Evolutionary conservation across 2,888 invertebrate genomes (phyloP).

Genomic region (Limnephilus lunatus): DNA sequence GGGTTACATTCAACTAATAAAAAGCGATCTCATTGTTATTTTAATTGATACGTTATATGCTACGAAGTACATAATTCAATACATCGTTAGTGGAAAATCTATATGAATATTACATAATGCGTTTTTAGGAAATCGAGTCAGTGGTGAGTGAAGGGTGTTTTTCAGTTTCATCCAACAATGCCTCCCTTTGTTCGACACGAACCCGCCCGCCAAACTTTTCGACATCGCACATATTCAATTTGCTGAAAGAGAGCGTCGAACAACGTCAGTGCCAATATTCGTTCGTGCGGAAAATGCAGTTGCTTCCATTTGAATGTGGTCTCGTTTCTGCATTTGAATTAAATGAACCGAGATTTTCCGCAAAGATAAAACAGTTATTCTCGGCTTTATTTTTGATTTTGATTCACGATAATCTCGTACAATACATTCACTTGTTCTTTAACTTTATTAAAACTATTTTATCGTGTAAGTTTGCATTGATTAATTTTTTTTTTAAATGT

Average conservation of each 20-base stretch:
- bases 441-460: no score
- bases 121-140: not conserved
- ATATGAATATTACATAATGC: not conserved
- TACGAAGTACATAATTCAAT: not conserved
- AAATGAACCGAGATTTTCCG: not conserved
- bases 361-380: not conserved
- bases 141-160: not conserved
- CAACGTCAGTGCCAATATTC: conserved; percentile 44
- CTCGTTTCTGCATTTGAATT: conserved; percentile 14
- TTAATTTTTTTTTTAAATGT: no score
- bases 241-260: conserved; percentile 21
- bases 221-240: conserved; percentile 21
- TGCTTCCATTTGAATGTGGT: conserved; percentile 36
- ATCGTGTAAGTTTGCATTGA: no score
- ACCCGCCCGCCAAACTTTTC: conserved; percentile 7
- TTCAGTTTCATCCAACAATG: not conserved
- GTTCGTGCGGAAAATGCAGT: conserved; percentile 38
- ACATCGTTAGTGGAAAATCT: not conserved
- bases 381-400: not conserved
- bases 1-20: not conserved
- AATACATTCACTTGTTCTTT: no score
- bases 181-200: not conserved
- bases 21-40: not conserved
- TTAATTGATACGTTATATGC: not conserved
- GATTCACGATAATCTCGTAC: not conserved